These are phyloP conservation scores for Unio pictorum DNA, from an alignment of 2,888 invertebrate genomes.

Conservation along the genomic window DNA sequence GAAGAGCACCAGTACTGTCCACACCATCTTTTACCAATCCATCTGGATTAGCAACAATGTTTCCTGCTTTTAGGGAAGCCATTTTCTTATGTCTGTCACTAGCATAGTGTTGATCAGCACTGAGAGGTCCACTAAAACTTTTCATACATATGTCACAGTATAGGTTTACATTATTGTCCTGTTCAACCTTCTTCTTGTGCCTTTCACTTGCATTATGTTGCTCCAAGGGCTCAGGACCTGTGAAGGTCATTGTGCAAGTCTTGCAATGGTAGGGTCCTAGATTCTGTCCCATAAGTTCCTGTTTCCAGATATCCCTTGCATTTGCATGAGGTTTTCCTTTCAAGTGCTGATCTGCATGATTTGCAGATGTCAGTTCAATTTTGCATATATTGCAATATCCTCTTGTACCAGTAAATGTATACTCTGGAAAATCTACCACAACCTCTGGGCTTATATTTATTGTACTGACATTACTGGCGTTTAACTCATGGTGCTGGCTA, in stretches of 20 bases:
- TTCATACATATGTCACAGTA: constrained; percentile 51
- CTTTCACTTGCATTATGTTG: constrained; percentile 53
- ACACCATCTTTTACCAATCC: constrained; percentile 5
- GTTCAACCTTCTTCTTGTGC: constrained; percentile 39
- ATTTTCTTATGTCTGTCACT: constrained; percentile 51
- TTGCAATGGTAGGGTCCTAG: constrained; percentile 26
- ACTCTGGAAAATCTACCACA: constrained; percentile 18
- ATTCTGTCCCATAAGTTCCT: background rate
- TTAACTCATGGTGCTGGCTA: background rate
- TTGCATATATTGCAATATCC: constrained; percentile 41
- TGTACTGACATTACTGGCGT: background rate
- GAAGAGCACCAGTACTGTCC: background rate
- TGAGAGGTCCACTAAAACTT: constrained; percentile 48
- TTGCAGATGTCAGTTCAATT: constrained; percentile 26
- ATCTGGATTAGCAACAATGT: background rate
- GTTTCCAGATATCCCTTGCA: constrained; percentile 18
- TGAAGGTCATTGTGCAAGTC: constrained; percentile 47
- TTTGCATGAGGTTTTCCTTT: constrained; percentile 33
- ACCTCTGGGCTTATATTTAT: background rate
- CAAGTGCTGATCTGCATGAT: constrained; percentile 24
- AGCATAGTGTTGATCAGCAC: constrained; percentile 48
- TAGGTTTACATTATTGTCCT: constrained; percentile 12
- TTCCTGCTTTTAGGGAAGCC: constrained; percentile 4
- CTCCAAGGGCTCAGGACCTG: constrained; percentile 49
- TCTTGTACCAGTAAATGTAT: constrained; percentile 24